Evolutionary conservation across 1,140 invertebrate genomes (phyloP), one percentile per base, ranked within the genome.

Genomic region (Aphelinus certus): DNA sequence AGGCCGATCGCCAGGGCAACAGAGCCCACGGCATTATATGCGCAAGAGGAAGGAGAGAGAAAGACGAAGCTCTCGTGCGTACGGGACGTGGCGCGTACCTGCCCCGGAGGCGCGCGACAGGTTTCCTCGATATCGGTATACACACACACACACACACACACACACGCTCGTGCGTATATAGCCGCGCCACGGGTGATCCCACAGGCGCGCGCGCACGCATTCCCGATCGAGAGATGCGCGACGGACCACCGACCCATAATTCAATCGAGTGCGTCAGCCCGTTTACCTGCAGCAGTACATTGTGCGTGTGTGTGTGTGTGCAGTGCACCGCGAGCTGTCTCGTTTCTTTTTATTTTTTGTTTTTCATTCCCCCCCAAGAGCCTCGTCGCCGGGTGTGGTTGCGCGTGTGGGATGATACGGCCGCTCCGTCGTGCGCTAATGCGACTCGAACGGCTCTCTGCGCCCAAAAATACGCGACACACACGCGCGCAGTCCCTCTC

Each of bases 331-430:
- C 26, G 47, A 46, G 26, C 26, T 26, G 26, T 26, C 26, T 26
- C 26, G 26, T 26, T 26, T 26, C 26, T 26, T 9, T 64, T 5
- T 55, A 60, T 71, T n/a, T 56, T 57, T 10, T 71, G 6, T 62
- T 46, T 64, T 49, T 64, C 5, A 4, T 64, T 64, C 42, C 63
- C 7, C 46, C 45, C 26, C 46, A n/a, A 45, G 6, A 3, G 6
- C 42, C 45, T 47, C 26, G 61, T 63, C 45, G 63, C 42, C 58
- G 68, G 63, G 68, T 70, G 74, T 66, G 74, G 74, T 71, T 75
- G 61, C 47, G 60, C 67, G 73, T 61, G 73, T 75, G 64, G 73
- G 73, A 75, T 67, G 71, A 67, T 73, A 61, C 67, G 67, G 63
- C 57, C 42, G 71, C 26, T 26, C 26, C 26, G 49, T 57, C 53